phyloP scores from a whole-genome alignment of 2,113 vertebrate genomes.

The rat (Rattus norvegicus) region DNA sequence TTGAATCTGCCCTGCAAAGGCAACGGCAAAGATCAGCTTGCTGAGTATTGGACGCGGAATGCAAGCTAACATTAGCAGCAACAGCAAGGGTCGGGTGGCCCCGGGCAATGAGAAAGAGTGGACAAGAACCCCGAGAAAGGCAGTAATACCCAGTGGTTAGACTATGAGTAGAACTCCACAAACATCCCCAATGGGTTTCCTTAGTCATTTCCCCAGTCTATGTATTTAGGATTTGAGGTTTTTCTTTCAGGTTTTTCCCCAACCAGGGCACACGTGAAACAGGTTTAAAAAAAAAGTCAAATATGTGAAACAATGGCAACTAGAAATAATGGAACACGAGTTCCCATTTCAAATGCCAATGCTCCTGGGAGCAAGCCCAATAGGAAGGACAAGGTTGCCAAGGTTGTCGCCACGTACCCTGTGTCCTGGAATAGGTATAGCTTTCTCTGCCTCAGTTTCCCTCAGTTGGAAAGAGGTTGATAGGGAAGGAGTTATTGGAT shows the following conservation, averaged over 20 bases:
- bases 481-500: not conserved
- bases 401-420: not conserved
- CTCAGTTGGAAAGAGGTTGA: not conserved
- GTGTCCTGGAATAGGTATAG: not conserved
- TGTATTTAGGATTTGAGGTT: not conserved
- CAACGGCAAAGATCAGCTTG: not conserved
- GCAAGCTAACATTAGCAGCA: conserved; percentile 1
- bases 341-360: not conserved
- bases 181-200: not conserved
- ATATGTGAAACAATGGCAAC: conserved; percentile 30
- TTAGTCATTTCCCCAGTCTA: not conserved
- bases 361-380: not conserved
- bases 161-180: not conserved
- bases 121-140: not conserved
- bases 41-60: not conserved
- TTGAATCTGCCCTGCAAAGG: conserved; percentile 58
- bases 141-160: not conserved
- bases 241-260: conserved; percentile 36
- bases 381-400: not conserved
- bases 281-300: not conserved
- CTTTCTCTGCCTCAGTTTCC: conserved; percentile 35
- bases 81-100: not conserved
- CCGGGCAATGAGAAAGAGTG: not conserved
- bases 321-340: conserved; percentile 27
- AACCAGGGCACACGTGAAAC: not conserved